Evolutionary conservation across 2,797 vertebrate genomes (phyloP), one percentile per base, ranked within the genome.

Genomic region (Gymnoscopelus microlampas): DNA sequence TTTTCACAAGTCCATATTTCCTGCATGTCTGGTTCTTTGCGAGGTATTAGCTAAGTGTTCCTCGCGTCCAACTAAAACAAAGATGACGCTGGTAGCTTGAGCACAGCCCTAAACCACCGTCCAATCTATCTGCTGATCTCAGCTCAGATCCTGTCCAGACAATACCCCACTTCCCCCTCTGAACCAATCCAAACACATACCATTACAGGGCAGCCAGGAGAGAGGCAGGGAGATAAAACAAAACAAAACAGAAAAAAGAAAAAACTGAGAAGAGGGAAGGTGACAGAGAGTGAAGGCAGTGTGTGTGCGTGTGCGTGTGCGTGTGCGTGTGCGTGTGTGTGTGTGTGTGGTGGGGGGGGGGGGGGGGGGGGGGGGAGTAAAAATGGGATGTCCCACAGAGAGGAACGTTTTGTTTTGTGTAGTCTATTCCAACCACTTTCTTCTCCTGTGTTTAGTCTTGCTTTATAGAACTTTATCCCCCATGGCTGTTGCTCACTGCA

Each of bases 131-230:
- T 79, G 78, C 77, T 80, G 86, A 94, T 93, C 93, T 93, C 78
- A 72, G 81, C 82, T 73, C 19, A 92, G 92, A 95, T 94, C 93
- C 93, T 93, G 93, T 94, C 90, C 93, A 94, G 92, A 94, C 93
- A 92, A 94, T 92, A 78, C 81, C 73, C 79, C 53, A 70, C 62
- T 90, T 92, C 90, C 89, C 91, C 86, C 68, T 53, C 78, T 85
- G 83, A 85, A 89, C 90, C 86, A 92, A 88, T 86, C 70, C 83
- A 91, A 90, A 90, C 91, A 90, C 78, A 81, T 67, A 71, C 81
- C 85, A 82, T 81, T 81, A 84, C 71, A 83, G 35, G 55, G 74
- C 82, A 88, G 87, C 78, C 26, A 65, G 61, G 66, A 32, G 35
- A 73, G 68, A 74, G 77, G 77, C 54, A 48, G 62, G 79, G 57